These are phyloP conservation scores for Palaemon carinicauda DNA, from an alignment of 1,140 invertebrate genomes.

Conservation along the genomic window DNA sequence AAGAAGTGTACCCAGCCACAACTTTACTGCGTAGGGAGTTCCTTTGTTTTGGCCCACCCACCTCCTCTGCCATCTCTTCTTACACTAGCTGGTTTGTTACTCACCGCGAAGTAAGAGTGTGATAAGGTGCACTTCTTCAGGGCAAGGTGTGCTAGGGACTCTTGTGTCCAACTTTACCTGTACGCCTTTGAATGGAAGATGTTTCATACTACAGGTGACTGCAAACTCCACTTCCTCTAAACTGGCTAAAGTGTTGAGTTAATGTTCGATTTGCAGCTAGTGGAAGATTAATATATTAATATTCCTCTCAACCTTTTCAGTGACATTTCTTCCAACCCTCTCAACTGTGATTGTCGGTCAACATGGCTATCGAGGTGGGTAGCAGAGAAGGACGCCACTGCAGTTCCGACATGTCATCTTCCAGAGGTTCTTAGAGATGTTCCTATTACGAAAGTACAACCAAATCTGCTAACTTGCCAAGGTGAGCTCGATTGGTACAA, in stretches of 20 bases:
- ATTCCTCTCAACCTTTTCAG: slow-evolving; percentile 68
- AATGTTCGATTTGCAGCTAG: neutral
- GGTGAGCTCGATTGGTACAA: neutral
- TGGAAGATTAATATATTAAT: neutral
- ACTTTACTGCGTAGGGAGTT: too few relatives aligned
- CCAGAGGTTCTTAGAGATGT: slow-evolving; percentile 42
- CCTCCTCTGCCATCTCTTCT: too few relatives aligned
- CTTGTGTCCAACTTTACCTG: too few relatives aligned
- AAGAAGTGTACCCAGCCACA: too few relatives aligned
- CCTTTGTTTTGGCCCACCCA: too few relatives aligned
- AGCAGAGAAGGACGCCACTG: slow-evolving; percentile 92
- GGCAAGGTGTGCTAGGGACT: too few relatives aligned
- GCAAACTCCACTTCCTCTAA: too few relatives aligned
- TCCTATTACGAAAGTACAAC: slow-evolving; percentile 32
- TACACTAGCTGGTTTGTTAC: too few relatives aligned
- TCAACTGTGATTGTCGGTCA: slow-evolving; percentile 96
- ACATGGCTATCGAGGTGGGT: slow-evolving; percentile 98
- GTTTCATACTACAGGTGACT: too few relatives aligned
- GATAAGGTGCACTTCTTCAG: too few relatives aligned
- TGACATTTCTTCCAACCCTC: slow-evolving; percentile 92
- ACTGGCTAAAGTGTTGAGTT: neutral
- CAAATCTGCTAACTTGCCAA: slow-evolving; percentile 24
- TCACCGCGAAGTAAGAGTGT: too few relatives aligned
- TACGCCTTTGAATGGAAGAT: too few relatives aligned
- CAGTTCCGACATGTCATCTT: slow-evolving; percentile 84